Evolutionary conservation across 2,113 vertebrate species (phyloP).

Genomic region (Hystrix cristata): DNA sequence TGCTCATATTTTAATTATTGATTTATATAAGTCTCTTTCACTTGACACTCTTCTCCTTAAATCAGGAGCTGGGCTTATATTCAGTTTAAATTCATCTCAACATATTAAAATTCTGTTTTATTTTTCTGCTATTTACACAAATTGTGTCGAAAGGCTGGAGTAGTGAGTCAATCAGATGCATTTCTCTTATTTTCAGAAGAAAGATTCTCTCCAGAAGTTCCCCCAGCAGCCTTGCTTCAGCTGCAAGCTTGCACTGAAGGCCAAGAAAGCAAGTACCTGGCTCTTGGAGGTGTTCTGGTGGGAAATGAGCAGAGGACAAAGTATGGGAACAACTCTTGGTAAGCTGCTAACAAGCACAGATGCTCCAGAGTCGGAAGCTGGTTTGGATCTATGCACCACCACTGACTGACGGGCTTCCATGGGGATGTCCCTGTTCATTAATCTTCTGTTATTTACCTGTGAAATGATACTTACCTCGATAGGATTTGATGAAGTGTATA

Average conservation of each 20-base stretch:
- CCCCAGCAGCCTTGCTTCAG: background rate
- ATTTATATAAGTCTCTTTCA: background rate
- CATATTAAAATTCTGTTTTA: background rate
- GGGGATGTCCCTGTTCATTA: background rate
- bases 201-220: background rate
- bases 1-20: background rate
- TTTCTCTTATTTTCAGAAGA: slow-evolving; percentile 50
- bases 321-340: background rate
- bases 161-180: background rate
- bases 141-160: background rate
- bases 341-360: background rate
- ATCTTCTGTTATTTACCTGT: background rate
- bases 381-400: background rate
- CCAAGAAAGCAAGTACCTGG: background rate
- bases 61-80: background rate
- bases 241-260: background rate
- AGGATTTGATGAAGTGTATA: background rate
- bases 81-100: background rate
- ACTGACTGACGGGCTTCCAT: background rate
- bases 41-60: background rate
- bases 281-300: background rate
- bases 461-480: background rate
- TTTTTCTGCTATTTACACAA: slow-evolving; percentile 4
- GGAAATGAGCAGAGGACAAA: background rate
- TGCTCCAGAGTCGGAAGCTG: background rate